Conservation (phyloP, 2,888 invertebrate genomes). For the Zootermopsis nevadensis region DNA sequence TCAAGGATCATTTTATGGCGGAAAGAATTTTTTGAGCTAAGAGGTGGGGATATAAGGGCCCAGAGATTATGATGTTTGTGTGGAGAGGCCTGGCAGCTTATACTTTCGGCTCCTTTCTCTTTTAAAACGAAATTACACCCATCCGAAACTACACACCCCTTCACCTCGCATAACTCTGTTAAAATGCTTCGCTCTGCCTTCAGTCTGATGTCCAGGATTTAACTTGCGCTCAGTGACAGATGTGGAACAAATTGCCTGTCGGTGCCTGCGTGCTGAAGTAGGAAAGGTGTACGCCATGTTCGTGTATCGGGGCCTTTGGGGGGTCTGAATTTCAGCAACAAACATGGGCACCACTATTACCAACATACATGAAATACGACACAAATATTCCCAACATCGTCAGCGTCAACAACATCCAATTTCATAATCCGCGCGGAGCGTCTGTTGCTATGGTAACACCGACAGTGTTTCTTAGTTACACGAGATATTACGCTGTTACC, state of each 20-base stretch:
- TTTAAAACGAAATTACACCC: slow-evolving; percentile 3
- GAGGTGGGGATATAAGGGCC: not conserved
- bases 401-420: slow-evolving; percentile 44
- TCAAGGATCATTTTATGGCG: too few relatives aligned
- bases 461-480: slow-evolving; percentile 28
- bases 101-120: slow-evolving; percentile 2
- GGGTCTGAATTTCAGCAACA: not conserved
- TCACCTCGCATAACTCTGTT: not conserved
- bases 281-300: too few relatives aligned
- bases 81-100: not conserved
- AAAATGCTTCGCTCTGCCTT: not conserved
- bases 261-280: too few relatives aligned
- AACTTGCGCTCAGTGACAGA: not conserved
- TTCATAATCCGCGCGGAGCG: slow-evolving; percentile 42
- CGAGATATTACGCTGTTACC: slow-evolving; percentile 37
- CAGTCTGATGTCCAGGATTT: not conserved
- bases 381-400: slow-evolving; percentile 20
- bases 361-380: slow-evolving; percentile 28
- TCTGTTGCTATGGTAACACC: slow-evolving; percentile 41
- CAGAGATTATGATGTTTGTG: not conserved
- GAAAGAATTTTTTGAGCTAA: not conserved
- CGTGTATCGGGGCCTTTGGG: not conserved
- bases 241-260: too few relatives aligned
- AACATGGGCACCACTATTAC: not conserved
- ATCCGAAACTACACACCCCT: not conserved